Evolutionary conservation across 2,113 vertebrate species (phyloP), one percentile per base, ranked within the genome.

Genomic region (Danionella cerebrum): DNA sequence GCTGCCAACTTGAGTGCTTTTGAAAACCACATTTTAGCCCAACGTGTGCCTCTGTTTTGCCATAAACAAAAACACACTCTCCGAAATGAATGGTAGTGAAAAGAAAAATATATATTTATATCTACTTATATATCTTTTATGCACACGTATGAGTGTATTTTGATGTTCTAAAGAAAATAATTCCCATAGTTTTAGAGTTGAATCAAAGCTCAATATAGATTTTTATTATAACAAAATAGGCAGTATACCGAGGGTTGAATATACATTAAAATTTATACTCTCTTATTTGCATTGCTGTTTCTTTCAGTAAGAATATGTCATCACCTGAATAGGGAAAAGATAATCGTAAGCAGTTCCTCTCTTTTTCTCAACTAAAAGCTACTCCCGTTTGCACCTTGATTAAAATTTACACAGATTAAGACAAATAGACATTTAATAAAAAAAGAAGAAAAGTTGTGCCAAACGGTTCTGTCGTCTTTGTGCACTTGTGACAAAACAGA

Each of bases 171-270:
- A 92, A 91, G 84, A 87, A 88, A 91, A 91, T 80, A 88, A 90
- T 85, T 90, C 78, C 78, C 79, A 85, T 88, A 85, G 84, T 82
- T 86, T 87, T 85, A 88, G 74, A 90, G 80, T 85, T 92, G 85
- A 91, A 92, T 88, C 89, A 91, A 92, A 92, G 90, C 90, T 94
- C 89, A 89, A 91, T 91, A 90, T 90, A 93, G 80, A 90, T 86
- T 89, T 92, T 91, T 90, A 91, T 93, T 94, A 91, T 96, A 97
- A 94, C 94, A 98, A 98, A 98, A 98, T 98, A 98, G 92, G 93
- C 95, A 96, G 91, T 95, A 85, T 92, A 94, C 89, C 89, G 85
- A 92, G 92, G 91, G 92, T 96, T 95, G 95, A 93, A 96, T 96
- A 94, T 85, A 89, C 89, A 90, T 94, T 93, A 79, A 82, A 90